A percentile compares a stretch with the other conserved stretches of the same genome.
These are phyloP conservation scores for Reticulitermes lucifugus DNA, from an alignment of 2,888 invertebrate species.

Conservation along the genomic window DNA sequence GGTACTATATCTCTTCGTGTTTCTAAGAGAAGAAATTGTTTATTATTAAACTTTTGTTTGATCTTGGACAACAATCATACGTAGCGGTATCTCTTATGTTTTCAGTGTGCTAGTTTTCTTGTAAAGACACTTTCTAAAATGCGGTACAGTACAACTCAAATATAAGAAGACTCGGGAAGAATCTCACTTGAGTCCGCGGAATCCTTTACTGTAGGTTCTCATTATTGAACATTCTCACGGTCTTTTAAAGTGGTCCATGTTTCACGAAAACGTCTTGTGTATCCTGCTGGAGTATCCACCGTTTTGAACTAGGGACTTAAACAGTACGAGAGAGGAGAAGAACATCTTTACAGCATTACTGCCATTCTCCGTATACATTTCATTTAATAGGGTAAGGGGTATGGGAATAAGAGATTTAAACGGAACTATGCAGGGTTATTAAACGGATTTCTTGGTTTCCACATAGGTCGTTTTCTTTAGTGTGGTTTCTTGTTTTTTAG, in stretches of 20 bases:
- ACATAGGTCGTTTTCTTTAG: slow-evolving; percentile 2
- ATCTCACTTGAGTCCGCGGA: neutral
- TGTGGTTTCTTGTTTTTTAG: neutral
- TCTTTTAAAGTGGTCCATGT: neutral
- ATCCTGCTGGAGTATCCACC: neutral
- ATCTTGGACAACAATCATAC: too few species aligned
- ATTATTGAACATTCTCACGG: neutral
- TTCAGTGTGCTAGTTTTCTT: too few species aligned
- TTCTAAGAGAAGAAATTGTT: too few species aligned
- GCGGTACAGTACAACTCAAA: neutral
- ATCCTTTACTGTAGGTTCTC: neutral
- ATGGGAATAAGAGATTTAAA: neutral
- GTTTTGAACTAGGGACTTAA: neutral
- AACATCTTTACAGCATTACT: neutral
- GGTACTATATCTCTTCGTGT: too few species aligned
- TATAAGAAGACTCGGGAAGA: neutral
- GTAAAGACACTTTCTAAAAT: neutral
- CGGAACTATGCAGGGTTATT: slow-evolving; percentile 1
- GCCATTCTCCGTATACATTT: slow-evolving; percentile 8
- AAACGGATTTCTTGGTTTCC: slow-evolving; percentile 14
- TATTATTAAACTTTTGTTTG: too few species aligned
- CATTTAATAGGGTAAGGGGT: slow-evolving; percentile 7
- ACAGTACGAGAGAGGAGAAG: neutral
- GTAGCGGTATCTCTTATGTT: too few species aligned
- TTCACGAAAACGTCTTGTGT: neutral